These are phyloP conservation scores for Threskiornis aethiopicus DNA, from an alignment of 2,797 vertebrate species.

Conservation along the genomic window DNA sequence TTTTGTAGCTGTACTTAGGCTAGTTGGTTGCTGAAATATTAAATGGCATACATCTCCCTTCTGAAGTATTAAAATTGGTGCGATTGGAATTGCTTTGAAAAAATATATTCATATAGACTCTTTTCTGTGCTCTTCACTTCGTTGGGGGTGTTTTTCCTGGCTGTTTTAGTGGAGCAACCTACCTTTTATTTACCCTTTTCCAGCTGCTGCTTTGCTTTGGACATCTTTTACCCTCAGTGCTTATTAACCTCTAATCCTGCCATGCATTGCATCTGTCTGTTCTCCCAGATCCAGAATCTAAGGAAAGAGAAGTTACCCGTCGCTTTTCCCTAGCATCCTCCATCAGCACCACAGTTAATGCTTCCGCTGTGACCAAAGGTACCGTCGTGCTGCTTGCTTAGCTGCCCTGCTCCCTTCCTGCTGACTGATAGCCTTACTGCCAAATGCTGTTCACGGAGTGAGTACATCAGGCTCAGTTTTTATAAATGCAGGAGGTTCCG, in stretches of 20 bases:
- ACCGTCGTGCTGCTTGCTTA: constrained; percentile 61
- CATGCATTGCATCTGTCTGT: constrained; percentile 71
- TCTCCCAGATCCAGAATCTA: constrained; percentile 81
- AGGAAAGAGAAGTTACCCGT: constrained; percentile 86
- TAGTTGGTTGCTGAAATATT: neutral
- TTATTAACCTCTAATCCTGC: constrained; percentile 69
- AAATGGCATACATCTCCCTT: neutral
- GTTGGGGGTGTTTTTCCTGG: neutral
- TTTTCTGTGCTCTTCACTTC: neutral
- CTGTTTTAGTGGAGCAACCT: neutral
- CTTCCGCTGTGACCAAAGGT: constrained; percentile 88
- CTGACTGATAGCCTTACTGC: constrained; percentile 55
- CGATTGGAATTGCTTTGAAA: neutral
- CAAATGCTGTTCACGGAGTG: neutral
- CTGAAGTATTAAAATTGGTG: neutral
- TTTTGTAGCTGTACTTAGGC: neutral
- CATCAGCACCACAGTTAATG: constrained; percentile 80
- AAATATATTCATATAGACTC: neutral
- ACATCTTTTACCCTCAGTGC: constrained; percentile 11
- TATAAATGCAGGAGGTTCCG: neutral
- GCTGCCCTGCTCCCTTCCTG: neutral
- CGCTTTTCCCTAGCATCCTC: constrained; percentile 92
- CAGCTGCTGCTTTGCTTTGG: constrained; percentile 39
- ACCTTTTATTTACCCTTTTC: neutral
- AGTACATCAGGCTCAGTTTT: neutral